A percentile compares a stretch with the other conserved stretches of the same genome.
phyloP scores from a whole-genome alignment of 2,113 vertebrate species.

The Xiphophorus hellerii region DNA sequence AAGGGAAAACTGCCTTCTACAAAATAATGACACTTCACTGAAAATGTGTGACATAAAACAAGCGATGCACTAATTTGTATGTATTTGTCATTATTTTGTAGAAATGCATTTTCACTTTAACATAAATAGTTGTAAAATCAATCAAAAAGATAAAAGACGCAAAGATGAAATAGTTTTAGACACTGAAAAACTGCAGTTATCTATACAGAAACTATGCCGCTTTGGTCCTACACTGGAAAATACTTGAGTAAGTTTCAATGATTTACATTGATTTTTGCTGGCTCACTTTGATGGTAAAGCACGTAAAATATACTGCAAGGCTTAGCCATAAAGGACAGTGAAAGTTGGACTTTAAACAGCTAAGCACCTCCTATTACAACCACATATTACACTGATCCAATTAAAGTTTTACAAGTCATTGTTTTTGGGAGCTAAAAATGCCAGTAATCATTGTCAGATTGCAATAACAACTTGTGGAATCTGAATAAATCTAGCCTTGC shows the following conservation, averaged over 20 bases:
- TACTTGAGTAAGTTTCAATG: slow-evolving; percentile 8
- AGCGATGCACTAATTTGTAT: too few species aligned
- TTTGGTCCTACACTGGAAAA: slow-evolving; percentile 2
- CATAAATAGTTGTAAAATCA: too few species aligned
- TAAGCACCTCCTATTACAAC: slow-evolving; percentile 15
- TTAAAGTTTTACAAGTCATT: slow-evolving; percentile 18
- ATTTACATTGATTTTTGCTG: slow-evolving; percentile 14
- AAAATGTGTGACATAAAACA: too few species aligned
- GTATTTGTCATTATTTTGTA: too few species aligned
- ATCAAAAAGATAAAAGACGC: too few species aligned
- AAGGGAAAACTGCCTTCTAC: too few species aligned
- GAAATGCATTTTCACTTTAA: too few species aligned
- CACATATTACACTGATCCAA: slow-evolving; percentile 23
- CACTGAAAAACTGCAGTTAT: neutral
- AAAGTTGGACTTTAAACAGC: slow-evolving; percentile 9
- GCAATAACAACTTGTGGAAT: slow-evolving; percentile 21
- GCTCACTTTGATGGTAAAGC: slow-evolving; percentile 12
- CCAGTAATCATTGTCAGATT: slow-evolving; percentile 36
- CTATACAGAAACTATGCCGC: neutral
- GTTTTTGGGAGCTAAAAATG: slow-evolving; percentile 12
- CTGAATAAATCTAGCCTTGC: slow-evolving; percentile 23
- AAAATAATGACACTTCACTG: too few species aligned
- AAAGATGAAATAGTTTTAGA: too few species aligned
- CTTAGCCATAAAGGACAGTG: neutral
- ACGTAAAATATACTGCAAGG: slow-evolving; percentile 11